phyloP scores from a whole-genome alignment of 1,140 invertebrate species.

The Daktulosphaira vitifoliae region DNA sequence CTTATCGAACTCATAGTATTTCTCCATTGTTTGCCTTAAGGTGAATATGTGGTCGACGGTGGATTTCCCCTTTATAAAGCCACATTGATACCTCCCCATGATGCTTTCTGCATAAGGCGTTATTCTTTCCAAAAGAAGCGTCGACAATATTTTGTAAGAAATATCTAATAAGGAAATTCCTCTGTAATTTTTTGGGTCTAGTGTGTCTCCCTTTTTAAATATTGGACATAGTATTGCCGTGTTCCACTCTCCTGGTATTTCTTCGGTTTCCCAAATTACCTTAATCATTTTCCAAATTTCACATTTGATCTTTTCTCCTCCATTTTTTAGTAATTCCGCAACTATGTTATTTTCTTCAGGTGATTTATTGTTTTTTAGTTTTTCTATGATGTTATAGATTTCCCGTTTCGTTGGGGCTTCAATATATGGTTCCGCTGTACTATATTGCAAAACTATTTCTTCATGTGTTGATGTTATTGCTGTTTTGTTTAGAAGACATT shows the following conservation, averaged over 20 bases:
- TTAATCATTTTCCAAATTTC: constrained; percentile 21
- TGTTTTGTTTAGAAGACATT: not conserved
- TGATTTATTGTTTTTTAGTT: constrained; percentile 37
- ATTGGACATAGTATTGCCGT: constrained; percentile 31
- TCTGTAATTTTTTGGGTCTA: constrained; percentile 38
- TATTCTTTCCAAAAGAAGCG: constrained; percentile 1
- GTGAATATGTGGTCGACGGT: not conserved
- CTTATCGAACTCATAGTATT: constrained; percentile 13
- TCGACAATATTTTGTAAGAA: not conserved
- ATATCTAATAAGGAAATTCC: constrained; percentile 25
- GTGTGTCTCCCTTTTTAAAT: constrained; percentile 34
- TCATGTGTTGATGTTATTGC: not conserved
- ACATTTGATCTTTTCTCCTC: constrained; percentile 32
- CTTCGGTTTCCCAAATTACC: constrained; percentile 34
- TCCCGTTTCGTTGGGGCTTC: constrained; percentile 22
- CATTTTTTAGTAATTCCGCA: constrained; percentile 37
- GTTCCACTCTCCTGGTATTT: constrained; percentile 38
- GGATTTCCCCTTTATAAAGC: not conserved
- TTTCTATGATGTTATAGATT: constrained; percentile 29
- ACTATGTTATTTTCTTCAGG: constrained; percentile 14
- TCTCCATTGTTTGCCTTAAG: not conserved
- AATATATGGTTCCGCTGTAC: not conserved
- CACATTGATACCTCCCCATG: not conserved
- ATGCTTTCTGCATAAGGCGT: not conserved
- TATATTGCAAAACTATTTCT: not conserved